Evolutionary conservation across 2,797 vertebrate genomes (phyloP), one percentile per base, ranked within the genome.

Genomic region (Mormyrops attenuatus): DNA sequence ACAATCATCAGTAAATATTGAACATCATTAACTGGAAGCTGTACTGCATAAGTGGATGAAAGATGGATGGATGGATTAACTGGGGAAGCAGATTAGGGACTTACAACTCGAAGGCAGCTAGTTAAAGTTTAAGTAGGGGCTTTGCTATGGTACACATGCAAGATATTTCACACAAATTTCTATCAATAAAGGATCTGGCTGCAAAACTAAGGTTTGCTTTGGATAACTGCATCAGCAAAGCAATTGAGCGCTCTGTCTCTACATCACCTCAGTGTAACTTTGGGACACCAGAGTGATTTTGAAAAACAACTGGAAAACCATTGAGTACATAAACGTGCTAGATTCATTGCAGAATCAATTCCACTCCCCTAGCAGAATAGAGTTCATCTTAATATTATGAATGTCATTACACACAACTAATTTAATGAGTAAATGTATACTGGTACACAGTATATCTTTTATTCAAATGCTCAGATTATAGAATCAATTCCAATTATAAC

Each of bases 401-500:
- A 34, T 9, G 11, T 57, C 34, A 38, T 34, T 66, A 92, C 90
- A 91, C 38, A 94, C 94, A 95, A 95, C 95, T 93, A 94, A 95
- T 95, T 95, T 95, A 96, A 96, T 96, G 95, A 95, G 95, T 95
- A 96, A 94, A 95, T 94, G 95, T 94, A 93, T 94, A 95, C 34
- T 41, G 94, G 90, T 93, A 96, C 95, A 95, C 96, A 95, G 95
- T 95, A 95, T 96, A 95, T 96, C 96, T 95, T 95, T 95, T 96
- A 96, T 96, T 96, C 96, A 97, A 96, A 97, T 96, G 94, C 95
- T 92, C 96, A 96, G 96, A 97, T 96, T 96, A 96, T 92, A 94
- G 96, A 97, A 97, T 97, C 98, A 97, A 98, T 98, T 98, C 96
- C 96, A 97, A 98, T 98, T 98, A 98, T 97, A 98, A 97, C 96